Conservation (phyloP, 2,888 invertebrate genomes). For the Camptogramma bilineatum region DNA sequence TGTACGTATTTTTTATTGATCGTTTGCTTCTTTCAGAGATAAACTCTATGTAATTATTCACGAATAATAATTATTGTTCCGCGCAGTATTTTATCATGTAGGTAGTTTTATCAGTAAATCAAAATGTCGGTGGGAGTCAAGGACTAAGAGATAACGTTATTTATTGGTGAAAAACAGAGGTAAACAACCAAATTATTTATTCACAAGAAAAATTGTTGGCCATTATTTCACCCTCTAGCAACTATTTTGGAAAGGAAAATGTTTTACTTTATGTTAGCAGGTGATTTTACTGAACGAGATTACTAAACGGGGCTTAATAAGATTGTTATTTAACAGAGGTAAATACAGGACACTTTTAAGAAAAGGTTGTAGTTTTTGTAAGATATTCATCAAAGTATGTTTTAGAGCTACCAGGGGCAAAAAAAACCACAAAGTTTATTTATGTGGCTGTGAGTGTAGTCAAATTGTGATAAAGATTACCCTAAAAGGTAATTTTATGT, state of each 20-base stretch:
- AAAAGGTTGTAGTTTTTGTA: too few relatives aligned
- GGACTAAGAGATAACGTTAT: constrained; percentile 36
- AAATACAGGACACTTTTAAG: too few relatives aligned
- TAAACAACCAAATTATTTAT: constrained; percentile 39
- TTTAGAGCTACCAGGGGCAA: too few relatives aligned
- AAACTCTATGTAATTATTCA: neutral
- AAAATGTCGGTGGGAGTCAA: constrained; percentile 44
- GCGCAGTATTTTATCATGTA: constrained; percentile 3
- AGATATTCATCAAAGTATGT: too few relatives aligned
- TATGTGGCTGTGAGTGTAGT: neutral
- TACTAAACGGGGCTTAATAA: neutral
- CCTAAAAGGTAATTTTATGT: neutral
- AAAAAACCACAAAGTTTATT: too few relatives aligned
- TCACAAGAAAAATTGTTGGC: constrained; percentile 36
- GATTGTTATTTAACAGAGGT: neutral
- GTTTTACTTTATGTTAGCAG: constrained; percentile 21
- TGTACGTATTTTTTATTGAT: too few relatives aligned
- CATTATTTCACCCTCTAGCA: constrained; percentile 32
- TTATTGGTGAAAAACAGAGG: constrained; percentile 36
- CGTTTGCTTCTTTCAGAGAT: too few relatives aligned
- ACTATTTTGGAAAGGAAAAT: constrained; percentile 25
- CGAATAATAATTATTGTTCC: constrained; percentile 1
- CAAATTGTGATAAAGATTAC: neutral
- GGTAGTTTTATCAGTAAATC: constrained; percentile 43
- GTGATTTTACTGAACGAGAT: constrained; percentile 30